phyloP scores from a whole-genome alignment of 2,797 vertebrate genomes.

The Parotocinclus haroldoi region DNA sequence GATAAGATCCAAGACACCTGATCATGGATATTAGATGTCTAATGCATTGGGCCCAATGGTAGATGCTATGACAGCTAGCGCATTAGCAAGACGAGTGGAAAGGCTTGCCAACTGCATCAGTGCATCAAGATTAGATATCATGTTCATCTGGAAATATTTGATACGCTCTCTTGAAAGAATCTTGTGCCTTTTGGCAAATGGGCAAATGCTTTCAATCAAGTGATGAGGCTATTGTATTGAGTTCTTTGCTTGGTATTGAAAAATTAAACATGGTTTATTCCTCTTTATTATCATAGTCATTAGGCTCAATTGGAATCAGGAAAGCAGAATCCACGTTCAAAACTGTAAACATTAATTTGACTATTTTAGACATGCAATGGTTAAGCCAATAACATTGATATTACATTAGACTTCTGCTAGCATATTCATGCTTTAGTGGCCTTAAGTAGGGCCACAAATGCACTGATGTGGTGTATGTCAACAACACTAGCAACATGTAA shows the following conservation, averaged over 20 bases:
- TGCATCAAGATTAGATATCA: conserved; percentile 67
- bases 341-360: too few species aligned
- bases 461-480: too few species aligned
- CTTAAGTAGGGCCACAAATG: too few species aligned
- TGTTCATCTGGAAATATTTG: conserved; percentile 62
- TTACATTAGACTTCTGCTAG: too few species aligned
- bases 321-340: too few species aligned
- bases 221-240: conserved; percentile 25
- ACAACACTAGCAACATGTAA: too few species aligned
- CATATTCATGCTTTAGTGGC: too few species aligned
- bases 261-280: conserved; percentile 26
- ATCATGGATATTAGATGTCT: conserved; percentile 74
- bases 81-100: conserved; percentile 48
- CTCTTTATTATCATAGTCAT: not conserved
- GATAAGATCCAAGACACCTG: conserved; percentile 72
- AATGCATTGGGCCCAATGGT: conserved; percentile 72
- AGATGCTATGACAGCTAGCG: conserved; percentile 70
- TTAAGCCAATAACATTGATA: too few species aligned
- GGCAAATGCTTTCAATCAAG: conserved; percentile 42
- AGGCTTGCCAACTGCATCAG: conserved; percentile 64
- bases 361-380: too few species aligned
- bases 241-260: conserved; percentile 23
- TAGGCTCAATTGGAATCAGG: too few species aligned
- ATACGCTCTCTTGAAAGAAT: conserved; percentile 46
- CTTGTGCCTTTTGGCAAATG: conserved; percentile 41